Conservation (phyloP, 1,140 invertebrate genomes). For the Saccostrea glomerata region DNA sequence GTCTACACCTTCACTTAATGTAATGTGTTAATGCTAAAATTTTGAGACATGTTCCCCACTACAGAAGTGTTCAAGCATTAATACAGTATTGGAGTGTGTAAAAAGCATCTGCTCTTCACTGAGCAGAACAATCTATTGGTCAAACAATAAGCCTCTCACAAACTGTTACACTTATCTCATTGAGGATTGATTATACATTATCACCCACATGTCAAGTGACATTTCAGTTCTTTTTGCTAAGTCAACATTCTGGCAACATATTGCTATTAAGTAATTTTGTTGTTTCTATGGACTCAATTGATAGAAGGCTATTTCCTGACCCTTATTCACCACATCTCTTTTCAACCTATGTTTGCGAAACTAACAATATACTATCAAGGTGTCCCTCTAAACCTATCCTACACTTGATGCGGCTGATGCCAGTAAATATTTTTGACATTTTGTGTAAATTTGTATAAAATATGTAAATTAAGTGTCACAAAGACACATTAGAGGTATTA, state of each 20-base stretch:
- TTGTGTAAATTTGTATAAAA: background rate
- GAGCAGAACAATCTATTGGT: background rate
- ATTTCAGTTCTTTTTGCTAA: conserved; percentile 1
- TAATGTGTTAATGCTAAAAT: no score
- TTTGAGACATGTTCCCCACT: no score
- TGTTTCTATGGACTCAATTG: no score
- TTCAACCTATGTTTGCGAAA: conserved; percentile 20
- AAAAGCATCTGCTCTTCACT: background rate
- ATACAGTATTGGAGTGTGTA: background rate
- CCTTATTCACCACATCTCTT: background rate
- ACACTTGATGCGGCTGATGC: background rate
- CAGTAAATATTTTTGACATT: background rate
- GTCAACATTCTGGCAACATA: conserved; percentile 4
- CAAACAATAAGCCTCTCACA: background rate
- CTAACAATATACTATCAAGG: background rate
- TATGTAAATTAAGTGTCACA: background rate
- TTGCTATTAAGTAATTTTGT: background rate
- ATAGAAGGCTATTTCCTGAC: background rate
- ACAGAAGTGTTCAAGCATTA: no score
- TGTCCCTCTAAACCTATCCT: background rate
- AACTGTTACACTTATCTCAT: background rate
- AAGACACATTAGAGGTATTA: background rate
- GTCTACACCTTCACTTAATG: no score
- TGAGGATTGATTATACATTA: background rate
- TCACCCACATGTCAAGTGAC: conserved; percentile 13